phyloP scores from a whole-genome alignment of 2,888 invertebrate genomes.

The Nineta flava region DNA sequence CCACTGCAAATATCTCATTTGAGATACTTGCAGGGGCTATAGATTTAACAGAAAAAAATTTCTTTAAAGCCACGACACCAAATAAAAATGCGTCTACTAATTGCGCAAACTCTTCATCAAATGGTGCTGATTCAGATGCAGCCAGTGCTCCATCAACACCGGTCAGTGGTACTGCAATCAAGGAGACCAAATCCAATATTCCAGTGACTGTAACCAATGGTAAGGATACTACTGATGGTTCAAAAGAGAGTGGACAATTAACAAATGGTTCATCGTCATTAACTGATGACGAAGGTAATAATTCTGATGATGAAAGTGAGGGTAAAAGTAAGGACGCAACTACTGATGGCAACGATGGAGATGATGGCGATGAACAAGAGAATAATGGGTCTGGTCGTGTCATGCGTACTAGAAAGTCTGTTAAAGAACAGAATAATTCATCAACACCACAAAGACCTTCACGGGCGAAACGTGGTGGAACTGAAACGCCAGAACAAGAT shows the following conservation, averaged over 20 bases:
- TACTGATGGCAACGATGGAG: constrained; percentile 34
- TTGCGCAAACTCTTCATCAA: too few species aligned
- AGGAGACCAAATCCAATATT: constrained; percentile 21
- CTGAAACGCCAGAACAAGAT: constrained; percentile 37
- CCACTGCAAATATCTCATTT: too few species aligned
- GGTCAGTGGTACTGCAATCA: constrained; percentile 19
- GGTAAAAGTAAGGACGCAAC: constrained; percentile 52
- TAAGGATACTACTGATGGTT: not conserved
- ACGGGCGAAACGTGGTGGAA: constrained; percentile 42
- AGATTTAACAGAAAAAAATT: not conserved
- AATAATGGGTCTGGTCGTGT: constrained; percentile 71
- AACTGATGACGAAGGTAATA: constrained; percentile 56
- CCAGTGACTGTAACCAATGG: not conserved
- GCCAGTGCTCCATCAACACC: not conserved
- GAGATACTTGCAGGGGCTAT: too few species aligned
- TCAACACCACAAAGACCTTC: constrained; percentile 17
- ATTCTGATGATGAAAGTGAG: constrained; percentile 91
- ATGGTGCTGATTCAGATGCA: constrained; percentile 1
- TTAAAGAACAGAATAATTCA: constrained; percentile 47
- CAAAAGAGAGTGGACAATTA: constrained; percentile 1
- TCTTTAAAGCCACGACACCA: constrained; percentile 9
- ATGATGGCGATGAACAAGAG: constrained; percentile 79
- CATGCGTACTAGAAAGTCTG: constrained; percentile 71
- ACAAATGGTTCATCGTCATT: not conserved
- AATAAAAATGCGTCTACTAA: not conserved